phyloP scores from a whole-genome alignment of 1,140 invertebrate genomes.

The Asobara japonica region DNA sequence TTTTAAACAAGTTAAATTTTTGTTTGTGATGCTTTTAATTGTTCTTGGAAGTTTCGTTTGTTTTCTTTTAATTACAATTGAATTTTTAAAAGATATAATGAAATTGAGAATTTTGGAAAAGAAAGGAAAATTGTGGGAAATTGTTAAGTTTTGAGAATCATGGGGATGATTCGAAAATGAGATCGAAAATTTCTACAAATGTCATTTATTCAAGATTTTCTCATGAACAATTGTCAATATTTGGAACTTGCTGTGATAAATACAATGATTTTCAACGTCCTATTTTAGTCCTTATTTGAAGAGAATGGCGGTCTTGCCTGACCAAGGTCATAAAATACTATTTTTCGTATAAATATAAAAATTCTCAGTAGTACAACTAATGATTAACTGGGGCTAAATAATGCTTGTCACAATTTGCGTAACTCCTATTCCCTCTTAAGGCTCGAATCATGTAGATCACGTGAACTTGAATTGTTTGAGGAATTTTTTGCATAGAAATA shows the following conservation, averaged over 20 bases:
- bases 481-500: too few relatives aligned
- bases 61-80: too few relatives aligned
- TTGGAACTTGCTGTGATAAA: neutral
- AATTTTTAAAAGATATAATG: too few relatives aligned
- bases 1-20: too few relatives aligned
- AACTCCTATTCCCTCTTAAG: neutral
- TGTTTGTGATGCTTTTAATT: too few relatives aligned
- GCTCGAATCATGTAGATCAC: neutral
- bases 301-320: neutral
- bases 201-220: neutral
- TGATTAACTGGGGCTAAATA: neutral
- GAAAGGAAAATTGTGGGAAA: too few relatives aligned
- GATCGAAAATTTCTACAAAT: neutral
- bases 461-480: too few relatives aligned
- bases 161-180: too few relatives aligned
- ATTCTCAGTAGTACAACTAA: neutral
- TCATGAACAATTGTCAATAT: neutral
- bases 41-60: too few relatives aligned
- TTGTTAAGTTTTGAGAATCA: too few relatives aligned
- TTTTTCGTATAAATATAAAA: slow-evolving; percentile 7
- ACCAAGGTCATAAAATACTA: neutral
- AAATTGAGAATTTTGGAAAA: too few relatives aligned
- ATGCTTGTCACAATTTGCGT: neutral
- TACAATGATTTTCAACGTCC: neutral
- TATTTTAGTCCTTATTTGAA: neutral